Evolutionary conservation across 1,140 invertebrate genomes (phyloP).

Genomic region (Scaptodrosophila lebanonensis): DNA sequence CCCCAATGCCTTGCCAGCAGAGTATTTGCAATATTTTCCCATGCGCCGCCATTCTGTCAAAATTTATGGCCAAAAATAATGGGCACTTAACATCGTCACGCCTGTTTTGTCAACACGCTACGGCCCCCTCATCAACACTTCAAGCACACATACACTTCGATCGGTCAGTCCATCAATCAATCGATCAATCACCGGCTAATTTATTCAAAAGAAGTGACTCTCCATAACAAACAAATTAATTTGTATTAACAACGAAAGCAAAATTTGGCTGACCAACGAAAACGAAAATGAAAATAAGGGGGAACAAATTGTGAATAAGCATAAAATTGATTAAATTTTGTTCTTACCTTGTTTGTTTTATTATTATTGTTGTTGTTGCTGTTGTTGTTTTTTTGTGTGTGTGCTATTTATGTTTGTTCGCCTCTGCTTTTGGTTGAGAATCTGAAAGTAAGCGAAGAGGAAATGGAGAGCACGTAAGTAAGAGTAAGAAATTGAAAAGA

Average conservation of each 20-base stretch:
- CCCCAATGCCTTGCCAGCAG: background rate
- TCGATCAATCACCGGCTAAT: background rate
- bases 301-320: constrained; percentile 16
- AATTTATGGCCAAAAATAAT: too few relatives aligned
- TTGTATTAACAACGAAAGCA: constrained; percentile 21
- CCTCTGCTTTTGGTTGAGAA: constrained; percentile 46
- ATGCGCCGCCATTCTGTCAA: constrained; percentile 15
- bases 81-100: too few relatives aligned
- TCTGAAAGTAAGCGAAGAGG: constrained; percentile 57
- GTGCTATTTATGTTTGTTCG: constrained; percentile 24
- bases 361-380: too few relatives aligned
- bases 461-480: background rate
- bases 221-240: constrained; percentile 4
- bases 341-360: constrained; percentile 10
- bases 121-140: too few relatives aligned
- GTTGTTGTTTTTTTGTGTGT: constrained; percentile 1
- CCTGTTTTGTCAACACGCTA: too few relatives aligned
- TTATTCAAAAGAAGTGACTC: too few relatives aligned
- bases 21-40: constrained; percentile 13
- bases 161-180: constrained; percentile 27
- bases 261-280: too few relatives aligned
- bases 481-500: background rate
- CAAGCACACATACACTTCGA: too few relatives aligned
- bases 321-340: constrained; percentile 5
- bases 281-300: constrained; percentile 22